These are phyloP conservation scores for Hermatobates lingyangjiaoensis DNA, from an alignment of 1,140 invertebrate genomes.

Conservation along the genomic window DNA sequence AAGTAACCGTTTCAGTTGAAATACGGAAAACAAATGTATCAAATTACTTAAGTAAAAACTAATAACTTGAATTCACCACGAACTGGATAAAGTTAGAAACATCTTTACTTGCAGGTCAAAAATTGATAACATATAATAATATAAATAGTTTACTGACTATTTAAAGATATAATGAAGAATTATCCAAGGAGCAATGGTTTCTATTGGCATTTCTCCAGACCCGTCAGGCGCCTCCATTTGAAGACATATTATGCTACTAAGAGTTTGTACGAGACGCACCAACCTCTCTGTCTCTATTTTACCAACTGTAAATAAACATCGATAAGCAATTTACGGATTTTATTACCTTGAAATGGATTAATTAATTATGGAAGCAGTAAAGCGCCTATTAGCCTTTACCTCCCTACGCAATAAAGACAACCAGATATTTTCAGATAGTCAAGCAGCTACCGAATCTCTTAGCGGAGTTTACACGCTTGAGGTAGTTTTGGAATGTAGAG, in stretches of 20 bases:
- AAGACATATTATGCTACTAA: slow-evolving; percentile 52
- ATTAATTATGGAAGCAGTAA: not conserved
- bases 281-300: slow-evolving; percentile 31
- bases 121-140: too few relatives aligned
- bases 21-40: too few relatives aligned
- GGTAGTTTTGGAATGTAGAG: too few relatives aligned
- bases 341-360: not conserved
- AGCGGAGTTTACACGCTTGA: too few relatives aligned
- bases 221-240: slow-evolving; percentile 43
- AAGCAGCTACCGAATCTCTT: too few relatives aligned
- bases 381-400: too few relatives aligned
- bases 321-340: not conserved
- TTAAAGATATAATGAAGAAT: slow-evolving; percentile 58
- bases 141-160: slow-evolving; percentile 32
- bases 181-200: slow-evolving; percentile 60
- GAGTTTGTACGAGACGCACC: slow-evolving; percentile 47
- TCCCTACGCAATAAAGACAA: too few relatives aligned
- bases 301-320: slow-evolving; percentile 16
- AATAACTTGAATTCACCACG: not conserved
- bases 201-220: slow-evolving; percentile 42
- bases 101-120: too few relatives aligned
- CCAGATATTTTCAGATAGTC: too few relatives aligned
- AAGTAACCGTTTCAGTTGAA: too few relatives aligned
- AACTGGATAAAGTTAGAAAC: too few relatives aligned
- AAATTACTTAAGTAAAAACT: not conserved